Evolutionary conservation across 1,140 invertebrate genomes (phyloP), one percentile per base, ranked within the genome.

Genomic region (Nephila pilipes): DNA sequence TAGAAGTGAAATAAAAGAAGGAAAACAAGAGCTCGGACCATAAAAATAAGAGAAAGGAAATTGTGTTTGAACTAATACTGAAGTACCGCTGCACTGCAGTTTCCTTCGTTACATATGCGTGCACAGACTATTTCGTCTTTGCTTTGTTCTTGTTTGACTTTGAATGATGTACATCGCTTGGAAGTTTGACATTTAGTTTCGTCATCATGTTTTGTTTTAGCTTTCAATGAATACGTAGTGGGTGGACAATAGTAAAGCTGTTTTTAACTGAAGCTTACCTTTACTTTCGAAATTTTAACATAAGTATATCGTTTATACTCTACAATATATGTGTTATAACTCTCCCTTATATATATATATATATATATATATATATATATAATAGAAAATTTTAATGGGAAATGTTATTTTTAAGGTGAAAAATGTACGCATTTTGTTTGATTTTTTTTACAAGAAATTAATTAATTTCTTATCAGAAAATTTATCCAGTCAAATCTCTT

Each of bases 71-170:
- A 83, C n/a, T 83, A n/a, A 54, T 55, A 38, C 79, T 25, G 54
- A 81, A 83, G 38, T 90, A 90, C 89, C 79, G 55, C 32, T 81
- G 89, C 89, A 81, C 55, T 60, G 10, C 18, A 20, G 29, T 57
- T 60, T 38, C 38, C 69, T 36, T 75, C 69, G 69, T 75, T 75
- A 32, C 69, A 36, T 75, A 75, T 75, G 69, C 69, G 69, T 75
- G 69, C 16, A 36, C 29, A 75, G 29, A 75, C 69, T 75, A 75
- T 75, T 89, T 89, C 29, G 87, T 65, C 65, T 75, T 79, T 29
- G 63, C 87, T 89, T 89, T 89, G 87, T 89, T 89, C 87, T 57
- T 75, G 16, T 75, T 87, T 89, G 63, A 89, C 85, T 88, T 88
- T 88, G 38, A 89, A 32, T 54, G 87, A 89, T 79, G 46, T 63